Evolutionary conservation across 2,888 invertebrate species (phyloP).

Genomic region (Thymelicus acteon): DNA sequence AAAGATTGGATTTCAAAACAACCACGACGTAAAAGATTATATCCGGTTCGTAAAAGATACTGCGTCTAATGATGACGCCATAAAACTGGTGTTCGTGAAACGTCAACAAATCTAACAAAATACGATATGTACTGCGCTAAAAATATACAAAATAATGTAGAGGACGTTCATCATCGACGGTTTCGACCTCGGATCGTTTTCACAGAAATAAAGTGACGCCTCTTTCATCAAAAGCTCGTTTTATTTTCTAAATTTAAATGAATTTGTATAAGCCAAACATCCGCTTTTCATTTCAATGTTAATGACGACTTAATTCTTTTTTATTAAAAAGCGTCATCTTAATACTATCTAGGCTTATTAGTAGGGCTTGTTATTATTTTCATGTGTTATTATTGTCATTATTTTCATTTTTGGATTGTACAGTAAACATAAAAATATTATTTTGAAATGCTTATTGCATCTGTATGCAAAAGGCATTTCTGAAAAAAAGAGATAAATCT

Average conservation of each 20-base stretch:
- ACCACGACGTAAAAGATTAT: constrained; percentile 5
- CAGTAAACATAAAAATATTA: neutral
- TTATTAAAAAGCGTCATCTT: no score
- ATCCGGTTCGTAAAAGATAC: constrained; percentile 18
- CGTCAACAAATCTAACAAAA: constrained; percentile 32
- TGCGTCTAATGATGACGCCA: constrained; percentile 14
- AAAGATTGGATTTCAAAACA: neutral
- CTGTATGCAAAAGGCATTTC: no score
- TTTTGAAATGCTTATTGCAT: no score
- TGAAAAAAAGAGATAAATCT: no score
- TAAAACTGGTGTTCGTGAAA: constrained; percentile 33
- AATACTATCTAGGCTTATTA: no score
- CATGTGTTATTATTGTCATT: no score
- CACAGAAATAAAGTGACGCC: constrained; percentile 32
- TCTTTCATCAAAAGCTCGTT: constrained; percentile 30
- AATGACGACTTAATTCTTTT: neutral
- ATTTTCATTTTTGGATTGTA: neutral
- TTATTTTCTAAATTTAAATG: constrained; percentile 19
- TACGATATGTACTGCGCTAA: constrained; percentile 26
- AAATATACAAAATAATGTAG: constrained; percentile 37
- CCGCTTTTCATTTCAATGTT: constrained; percentile 12
- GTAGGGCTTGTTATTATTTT: no score
- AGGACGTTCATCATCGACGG: constrained; percentile 41
- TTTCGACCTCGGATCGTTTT: constrained; percentile 39
- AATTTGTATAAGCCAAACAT: constrained; percentile 17